phyloP scores from a whole-genome alignment of 2,797 vertebrate species.

The Myripristis jacobus region DNA sequence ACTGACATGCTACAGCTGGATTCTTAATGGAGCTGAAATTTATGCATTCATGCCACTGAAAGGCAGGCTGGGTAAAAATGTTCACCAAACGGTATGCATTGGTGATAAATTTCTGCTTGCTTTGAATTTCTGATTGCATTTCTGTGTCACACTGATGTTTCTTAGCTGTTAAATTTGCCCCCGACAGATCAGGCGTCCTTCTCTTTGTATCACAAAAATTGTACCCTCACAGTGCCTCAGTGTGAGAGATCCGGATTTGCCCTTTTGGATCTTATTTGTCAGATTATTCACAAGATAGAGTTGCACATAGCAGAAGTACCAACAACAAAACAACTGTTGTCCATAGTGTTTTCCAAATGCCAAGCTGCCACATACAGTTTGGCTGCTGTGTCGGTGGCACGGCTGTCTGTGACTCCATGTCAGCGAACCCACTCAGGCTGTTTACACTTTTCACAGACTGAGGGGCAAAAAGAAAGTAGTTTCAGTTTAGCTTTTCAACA shows the following conservation, averaged over 20 bases:
- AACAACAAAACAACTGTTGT: slow-evolving; percentile 34
- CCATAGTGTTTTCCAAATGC: slow-evolving; percentile 25
- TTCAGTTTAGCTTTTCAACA: too few relatives aligned
- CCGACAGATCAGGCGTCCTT: too few relatives aligned
- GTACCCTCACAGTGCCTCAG: not conserved
- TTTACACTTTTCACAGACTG: slow-evolving; percentile 20
- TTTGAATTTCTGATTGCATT: not conserved
- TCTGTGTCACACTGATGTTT: too few relatives aligned
- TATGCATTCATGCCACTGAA: not conserved
- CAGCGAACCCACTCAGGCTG: slow-evolving; percentile 16
- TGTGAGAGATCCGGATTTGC: not conserved
- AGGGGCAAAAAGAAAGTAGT: slow-evolving; percentile 51
- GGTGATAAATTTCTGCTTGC: not conserved
- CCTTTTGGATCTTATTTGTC: not conserved
- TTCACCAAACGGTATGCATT: not conserved
- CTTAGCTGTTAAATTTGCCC: too few relatives aligned
- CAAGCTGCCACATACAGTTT: slow-evolving; percentile 24
- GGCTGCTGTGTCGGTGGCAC: slow-evolving; percentile 7
- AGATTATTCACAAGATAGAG: not conserved
- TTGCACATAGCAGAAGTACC: slow-evolving; percentile 13
- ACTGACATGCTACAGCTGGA: not conserved
- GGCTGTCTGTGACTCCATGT: slow-evolving; percentile 1
- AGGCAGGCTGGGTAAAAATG: not conserved
- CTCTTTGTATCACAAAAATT: too few relatives aligned
- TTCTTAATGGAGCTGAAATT: not conserved